phyloP scores from a whole-genome alignment of 1,140 invertebrate genomes.

The Nymphalis io region DNA sequence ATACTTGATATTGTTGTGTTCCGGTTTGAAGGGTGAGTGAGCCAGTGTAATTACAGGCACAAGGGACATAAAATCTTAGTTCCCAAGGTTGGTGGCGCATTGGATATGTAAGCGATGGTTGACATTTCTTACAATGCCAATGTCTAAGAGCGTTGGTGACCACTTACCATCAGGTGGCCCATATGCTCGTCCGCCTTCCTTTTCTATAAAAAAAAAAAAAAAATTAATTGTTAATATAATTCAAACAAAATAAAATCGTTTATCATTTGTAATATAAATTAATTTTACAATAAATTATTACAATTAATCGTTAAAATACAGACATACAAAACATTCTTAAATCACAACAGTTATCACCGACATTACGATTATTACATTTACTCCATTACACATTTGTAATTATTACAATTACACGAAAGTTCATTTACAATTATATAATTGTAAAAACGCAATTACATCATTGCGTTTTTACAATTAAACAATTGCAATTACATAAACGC shows the following conservation, averaged over 20 bases:
- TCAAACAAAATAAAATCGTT: background rate
- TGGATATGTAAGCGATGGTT: too few species aligned
- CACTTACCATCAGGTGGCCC: too few species aligned
- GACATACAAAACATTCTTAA: background rate
- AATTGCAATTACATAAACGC: slow-evolving; percentile 2
- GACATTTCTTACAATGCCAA: too few species aligned
- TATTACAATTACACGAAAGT: background rate
- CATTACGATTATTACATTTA: slow-evolving; percentile 5
- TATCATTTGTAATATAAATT: slow-evolving; percentile 6
- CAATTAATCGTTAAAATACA: background rate
- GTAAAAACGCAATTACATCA: background rate
- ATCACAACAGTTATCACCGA: slow-evolving; percentile 11
- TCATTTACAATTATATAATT: slow-evolving; percentile 1
- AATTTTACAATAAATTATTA: slow-evolving; percentile 15
- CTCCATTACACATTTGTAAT: background rate
- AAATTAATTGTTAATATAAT: background rate
- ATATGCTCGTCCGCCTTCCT: too few species aligned
- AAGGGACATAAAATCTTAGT: too few species aligned
- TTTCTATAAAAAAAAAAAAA: too few species aligned
- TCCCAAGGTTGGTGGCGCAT: too few species aligned
- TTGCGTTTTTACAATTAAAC: background rate
- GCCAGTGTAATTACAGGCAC: too few species aligned
- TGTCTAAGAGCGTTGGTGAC: too few species aligned
- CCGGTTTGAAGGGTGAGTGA: too few species aligned
- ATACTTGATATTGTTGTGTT: too few species aligned